Conservation (phyloP, 2,113 vertebrate species). For the Fregetta grallaria region DNA sequence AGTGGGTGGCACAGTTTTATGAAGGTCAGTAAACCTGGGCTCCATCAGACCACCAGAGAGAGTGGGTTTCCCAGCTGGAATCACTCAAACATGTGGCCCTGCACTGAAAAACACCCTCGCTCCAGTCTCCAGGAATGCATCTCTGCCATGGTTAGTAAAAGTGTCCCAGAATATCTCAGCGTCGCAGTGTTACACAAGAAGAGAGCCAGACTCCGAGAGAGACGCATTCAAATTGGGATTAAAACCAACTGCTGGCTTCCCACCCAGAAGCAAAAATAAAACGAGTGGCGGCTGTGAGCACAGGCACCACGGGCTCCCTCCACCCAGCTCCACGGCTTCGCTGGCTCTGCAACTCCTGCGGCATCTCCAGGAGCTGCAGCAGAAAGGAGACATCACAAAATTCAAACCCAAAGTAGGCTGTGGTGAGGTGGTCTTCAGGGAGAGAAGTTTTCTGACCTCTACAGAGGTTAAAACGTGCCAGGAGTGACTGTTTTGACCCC, state of each 20-base stretch:
- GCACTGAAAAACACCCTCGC: neutral
- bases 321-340: rapidly evolving
- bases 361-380: neutral
- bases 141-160: constrained; percentile 31
- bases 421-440: neutral
- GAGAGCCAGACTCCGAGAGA: constrained; percentile 10
- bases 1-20: neutral
- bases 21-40: neutral
- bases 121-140: neutral
- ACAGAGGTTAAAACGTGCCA: neutral
- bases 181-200: neutral
- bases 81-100: constrained; percentile 7
- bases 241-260: constrained; percentile 40
- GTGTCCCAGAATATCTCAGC: constrained; percentile 20
- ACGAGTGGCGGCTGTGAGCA: rapidly evolving
- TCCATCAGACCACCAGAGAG: neutral
- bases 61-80: constrained; percentile 39
- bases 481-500: neutral
- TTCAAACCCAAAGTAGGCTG: neutral
- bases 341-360: neutral
- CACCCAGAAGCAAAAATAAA: constrained; percentile 43
- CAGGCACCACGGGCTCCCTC: neutral
- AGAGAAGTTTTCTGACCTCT: neutral
- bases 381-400: neutral
- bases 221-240: neutral